These are phyloP conservation scores for Diplodus puntazzo DNA, from an alignment of 2,797 vertebrate species.

Conservation along the genomic window DNA sequence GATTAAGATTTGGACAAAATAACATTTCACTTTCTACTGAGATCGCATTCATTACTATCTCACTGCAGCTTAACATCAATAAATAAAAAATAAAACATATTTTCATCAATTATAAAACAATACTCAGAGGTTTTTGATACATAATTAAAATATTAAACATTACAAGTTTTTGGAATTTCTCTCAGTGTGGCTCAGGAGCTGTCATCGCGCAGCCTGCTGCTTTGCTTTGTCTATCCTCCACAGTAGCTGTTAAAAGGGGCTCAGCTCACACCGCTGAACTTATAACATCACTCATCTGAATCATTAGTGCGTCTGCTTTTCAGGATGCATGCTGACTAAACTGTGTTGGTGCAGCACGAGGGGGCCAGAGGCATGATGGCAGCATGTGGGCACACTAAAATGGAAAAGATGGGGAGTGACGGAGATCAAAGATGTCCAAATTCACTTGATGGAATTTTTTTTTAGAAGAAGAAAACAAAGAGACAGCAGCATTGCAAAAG, in stretches of 20 bases:
- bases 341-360: slow-evolving; percentile 55
- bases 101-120: too few relatives aligned
- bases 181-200: slow-evolving; percentile 21
- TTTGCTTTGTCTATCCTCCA: slow-evolving; percentile 77
- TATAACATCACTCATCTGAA: slow-evolving; percentile 80
- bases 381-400: slow-evolving; percentile 30
- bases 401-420: slow-evolving; percentile 53
- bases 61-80: too few relatives aligned
- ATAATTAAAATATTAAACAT: too few relatives aligned
- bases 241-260: slow-evolving; percentile 77
- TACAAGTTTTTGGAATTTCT: not conserved
- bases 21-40: too few relatives aligned
- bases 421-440: slow-evolving; percentile 36
- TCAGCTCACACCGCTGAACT: slow-evolving; percentile 63
- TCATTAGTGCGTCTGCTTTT: slow-evolving; percentile 80
- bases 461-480: too few relatives aligned
- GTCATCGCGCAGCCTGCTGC: slow-evolving; percentile 39
- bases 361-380: slow-evolving; percentile 17
- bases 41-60: too few relatives aligned
- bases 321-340: slow-evolving; percentile 82
- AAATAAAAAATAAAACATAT: too few relatives aligned
- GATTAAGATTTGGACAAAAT: too few relatives aligned
- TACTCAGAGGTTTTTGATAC: too few relatives aligned
- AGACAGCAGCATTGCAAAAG: not conserved
- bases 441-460: not conserved